These are phyloP conservation scores for Drosophila macrothrix DNA, from an alignment of 2,888 invertebrate species.

Conservation along the genomic window DNA sequence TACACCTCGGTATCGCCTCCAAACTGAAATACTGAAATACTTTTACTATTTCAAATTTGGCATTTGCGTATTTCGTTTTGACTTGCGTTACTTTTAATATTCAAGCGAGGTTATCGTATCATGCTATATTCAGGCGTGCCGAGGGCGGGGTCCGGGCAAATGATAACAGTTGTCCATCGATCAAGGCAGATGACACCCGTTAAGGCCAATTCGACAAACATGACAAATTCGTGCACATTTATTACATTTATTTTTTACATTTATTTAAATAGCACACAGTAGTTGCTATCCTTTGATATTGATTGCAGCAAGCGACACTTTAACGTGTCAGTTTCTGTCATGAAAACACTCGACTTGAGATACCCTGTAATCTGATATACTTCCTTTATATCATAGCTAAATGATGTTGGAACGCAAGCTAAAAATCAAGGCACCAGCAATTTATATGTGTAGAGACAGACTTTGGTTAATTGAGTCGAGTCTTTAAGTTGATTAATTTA, in stretches of 20 bases:
- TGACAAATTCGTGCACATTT: constrained; percentile 59
- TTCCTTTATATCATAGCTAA: too few species aligned
- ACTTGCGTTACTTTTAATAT: constrained; percentile 3
- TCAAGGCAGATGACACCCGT: constrained; percentile 27
- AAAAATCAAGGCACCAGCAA: background rate
- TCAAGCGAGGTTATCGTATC: background rate
- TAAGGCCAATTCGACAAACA: constrained; percentile 27
- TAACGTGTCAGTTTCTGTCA: background rate
- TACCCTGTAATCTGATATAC: background rate
- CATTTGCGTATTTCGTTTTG: background rate
- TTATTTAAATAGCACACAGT: background rate
- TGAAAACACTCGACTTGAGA: background rate
- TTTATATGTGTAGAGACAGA: background rate
- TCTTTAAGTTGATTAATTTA: background rate
- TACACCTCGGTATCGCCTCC: background rate
- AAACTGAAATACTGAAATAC: background rate
- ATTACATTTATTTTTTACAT: constrained; percentile 17
- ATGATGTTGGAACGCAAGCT: background rate
- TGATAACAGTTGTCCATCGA: constrained; percentile 39
- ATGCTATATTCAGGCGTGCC: background rate
- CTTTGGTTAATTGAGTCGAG: background rate
- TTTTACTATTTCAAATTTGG: constrained; percentile 2
- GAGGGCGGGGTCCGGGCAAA: background rate
- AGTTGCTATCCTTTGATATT: background rate
- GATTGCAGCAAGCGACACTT: background rate